phyloP scores from a whole-genome alignment of 2,797 vertebrate species.

The Hippoglossus hippoglossus region DNA sequence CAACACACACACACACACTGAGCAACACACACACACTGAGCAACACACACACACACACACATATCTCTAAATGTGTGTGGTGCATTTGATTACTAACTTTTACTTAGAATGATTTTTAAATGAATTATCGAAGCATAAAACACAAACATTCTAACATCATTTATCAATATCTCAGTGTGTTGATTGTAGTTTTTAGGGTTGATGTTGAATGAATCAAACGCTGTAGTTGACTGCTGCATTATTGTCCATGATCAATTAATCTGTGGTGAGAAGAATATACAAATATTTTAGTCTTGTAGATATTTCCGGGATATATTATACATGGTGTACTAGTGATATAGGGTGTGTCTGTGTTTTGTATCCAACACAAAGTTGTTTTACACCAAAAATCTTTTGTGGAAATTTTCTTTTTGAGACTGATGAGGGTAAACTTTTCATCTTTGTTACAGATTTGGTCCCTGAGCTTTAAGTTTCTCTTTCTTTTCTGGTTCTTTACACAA shows the following conservation, averaged over 20 bases:
- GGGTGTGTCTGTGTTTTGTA: too few relatives aligned
- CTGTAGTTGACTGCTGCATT: background rate
- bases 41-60: background rate
- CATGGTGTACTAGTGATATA: too few relatives aligned
- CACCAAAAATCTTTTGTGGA: too few relatives aligned
- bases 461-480: background rate
- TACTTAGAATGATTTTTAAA: background rate
- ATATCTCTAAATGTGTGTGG: background rate
- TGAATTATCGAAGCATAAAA: conserved; percentile 1
- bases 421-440: background rate
- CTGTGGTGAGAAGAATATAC: too few relatives aligned
- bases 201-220: background rate
- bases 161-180: background rate
- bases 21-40: conserved; percentile 51
- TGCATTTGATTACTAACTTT: background rate
- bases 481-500: conserved; percentile 8
- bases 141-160: background rate
- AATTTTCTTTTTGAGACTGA: too few relatives aligned
- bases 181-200: background rate
- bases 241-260: too few relatives aligned
- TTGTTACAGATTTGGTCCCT: background rate
- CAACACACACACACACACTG: too few relatives aligned
- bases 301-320: background rate
- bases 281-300: background rate
- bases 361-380: too few relatives aligned